Conservation (phyloP, 1,140 invertebrate genomes). For the Monomorium pharaonis region DNA sequence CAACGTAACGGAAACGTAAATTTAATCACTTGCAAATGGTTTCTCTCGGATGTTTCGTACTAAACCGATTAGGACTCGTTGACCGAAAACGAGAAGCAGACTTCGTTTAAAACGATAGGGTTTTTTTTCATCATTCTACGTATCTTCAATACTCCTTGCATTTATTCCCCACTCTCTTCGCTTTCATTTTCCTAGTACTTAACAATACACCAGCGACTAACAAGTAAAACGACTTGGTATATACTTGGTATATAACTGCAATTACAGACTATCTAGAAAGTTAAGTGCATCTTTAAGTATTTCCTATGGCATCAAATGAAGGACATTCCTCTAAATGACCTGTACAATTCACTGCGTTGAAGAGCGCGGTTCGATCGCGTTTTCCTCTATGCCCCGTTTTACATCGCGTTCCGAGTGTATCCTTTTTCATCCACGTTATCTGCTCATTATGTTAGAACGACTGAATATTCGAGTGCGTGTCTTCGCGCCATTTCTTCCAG, state of each 20-base stretch:
- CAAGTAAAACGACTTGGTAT: conserved; percentile 1
- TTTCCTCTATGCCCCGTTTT: neutral
- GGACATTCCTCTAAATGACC: conserved; percentile 7
- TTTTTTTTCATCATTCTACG: neutral
- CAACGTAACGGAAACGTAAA: conserved; percentile 4
- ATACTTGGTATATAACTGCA: neutral
- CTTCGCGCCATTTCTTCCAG: neutral
- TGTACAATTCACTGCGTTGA: neutral
- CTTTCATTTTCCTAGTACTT: conserved; percentile 9
- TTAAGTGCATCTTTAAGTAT: neutral
- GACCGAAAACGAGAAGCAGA: neutral
- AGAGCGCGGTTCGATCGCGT: neutral
- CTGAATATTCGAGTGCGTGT: neutral
- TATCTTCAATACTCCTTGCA: neutral
- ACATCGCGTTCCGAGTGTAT: neutral
- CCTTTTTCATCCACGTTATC: neutral
- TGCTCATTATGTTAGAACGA: conserved; percentile 1
- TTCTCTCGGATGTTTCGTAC: neutral
- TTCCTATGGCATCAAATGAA: conserved; percentile 40
- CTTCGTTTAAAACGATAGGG: neutral
- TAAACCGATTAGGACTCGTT: conserved; percentile 22
- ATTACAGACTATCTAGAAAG: neutral
- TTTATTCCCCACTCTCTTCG: neutral
- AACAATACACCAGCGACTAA: conserved; percentile 12
- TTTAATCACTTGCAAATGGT: conserved; percentile 18